A percentile compares a stretch with the other conserved stretches of the same genome.
Evolutionary conservation across 2,888 invertebrate species (phyloP).

Genomic region (Amiota minor): DNA sequence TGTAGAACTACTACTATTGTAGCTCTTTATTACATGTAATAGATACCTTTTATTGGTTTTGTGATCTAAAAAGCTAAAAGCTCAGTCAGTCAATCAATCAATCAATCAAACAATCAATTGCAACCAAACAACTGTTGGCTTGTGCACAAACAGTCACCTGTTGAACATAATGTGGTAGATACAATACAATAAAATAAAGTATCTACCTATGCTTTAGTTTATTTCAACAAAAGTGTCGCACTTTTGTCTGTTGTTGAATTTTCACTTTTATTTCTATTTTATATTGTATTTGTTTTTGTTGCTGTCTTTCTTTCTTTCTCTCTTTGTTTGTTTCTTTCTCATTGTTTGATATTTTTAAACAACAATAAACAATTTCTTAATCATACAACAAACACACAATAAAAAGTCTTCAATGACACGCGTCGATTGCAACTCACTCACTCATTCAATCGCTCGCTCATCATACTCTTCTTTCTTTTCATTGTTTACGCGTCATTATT

Average conservation of each 20-base stretch:
- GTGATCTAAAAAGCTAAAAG: too few relatives aligned
- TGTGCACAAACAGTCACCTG: background rate
- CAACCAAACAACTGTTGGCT: conserved; percentile 12
- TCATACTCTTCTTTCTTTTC: background rate
- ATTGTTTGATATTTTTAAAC: background rate
- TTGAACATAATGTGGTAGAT: too few relatives aligned
- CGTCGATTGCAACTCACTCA: background rate
- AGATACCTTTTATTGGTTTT: too few relatives aligned
- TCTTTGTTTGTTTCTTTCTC: conserved; percentile 21
- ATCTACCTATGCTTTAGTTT: conserved; percentile 1
- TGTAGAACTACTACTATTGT: background rate
- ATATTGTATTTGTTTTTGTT: conserved; percentile 37
- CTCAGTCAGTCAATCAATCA: conserved; percentile 1
- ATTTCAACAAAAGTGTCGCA: conserved; percentile 2
- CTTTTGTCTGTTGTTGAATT: conserved; percentile 23
- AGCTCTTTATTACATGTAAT: too few relatives aligned
- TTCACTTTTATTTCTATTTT: conserved; percentile 49
- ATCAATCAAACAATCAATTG: background rate
- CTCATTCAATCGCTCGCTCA: background rate
- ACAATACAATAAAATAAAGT: too few relatives aligned
- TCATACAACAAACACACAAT: background rate
- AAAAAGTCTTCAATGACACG: conserved; percentile 21
- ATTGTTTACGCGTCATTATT: conserved; percentile 20
- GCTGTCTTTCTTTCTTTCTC: conserved; percentile 47
- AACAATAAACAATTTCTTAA: conserved; percentile 21